phyloP scores from a whole-genome alignment of 2,113 vertebrate genomes.

The Acrocephalus kingi region DNA sequence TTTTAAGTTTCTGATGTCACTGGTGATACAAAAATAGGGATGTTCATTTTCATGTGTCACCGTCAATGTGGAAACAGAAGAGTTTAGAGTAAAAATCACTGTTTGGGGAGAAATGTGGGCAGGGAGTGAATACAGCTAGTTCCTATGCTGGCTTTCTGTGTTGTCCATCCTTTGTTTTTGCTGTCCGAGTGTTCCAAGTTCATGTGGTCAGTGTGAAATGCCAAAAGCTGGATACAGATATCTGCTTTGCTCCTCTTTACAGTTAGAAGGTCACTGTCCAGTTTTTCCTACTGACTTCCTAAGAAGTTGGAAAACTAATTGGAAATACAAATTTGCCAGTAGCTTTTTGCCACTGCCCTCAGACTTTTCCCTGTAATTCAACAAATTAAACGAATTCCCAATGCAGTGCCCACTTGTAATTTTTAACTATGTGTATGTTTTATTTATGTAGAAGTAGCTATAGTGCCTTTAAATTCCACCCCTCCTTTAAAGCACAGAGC shows the following conservation, averaged over 20 bases:
- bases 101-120: neutral
- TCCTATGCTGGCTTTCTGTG: neutral
- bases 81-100: neutral
- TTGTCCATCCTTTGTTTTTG: neutral
- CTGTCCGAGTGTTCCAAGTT: neutral
- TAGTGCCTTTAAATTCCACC: neutral
- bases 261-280: neutral
- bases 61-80: neutral
- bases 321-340: neutral
- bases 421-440: neutral
- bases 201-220: fast-evolving
- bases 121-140: neutral
- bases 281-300: neutral
- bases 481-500: neutral
- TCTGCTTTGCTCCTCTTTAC: neutral
- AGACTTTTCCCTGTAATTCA: neutral
- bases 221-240: neutral
- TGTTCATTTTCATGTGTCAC: neutral
- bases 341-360: neutral
- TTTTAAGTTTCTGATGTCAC: neutral
- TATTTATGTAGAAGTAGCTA: neutral
- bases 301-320: neutral
- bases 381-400: neutral
- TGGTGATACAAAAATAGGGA: neutral
- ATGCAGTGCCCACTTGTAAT: neutral